Conservation (phyloP, 2,113 vertebrate species). For the Pelusios castaneus region DNA sequence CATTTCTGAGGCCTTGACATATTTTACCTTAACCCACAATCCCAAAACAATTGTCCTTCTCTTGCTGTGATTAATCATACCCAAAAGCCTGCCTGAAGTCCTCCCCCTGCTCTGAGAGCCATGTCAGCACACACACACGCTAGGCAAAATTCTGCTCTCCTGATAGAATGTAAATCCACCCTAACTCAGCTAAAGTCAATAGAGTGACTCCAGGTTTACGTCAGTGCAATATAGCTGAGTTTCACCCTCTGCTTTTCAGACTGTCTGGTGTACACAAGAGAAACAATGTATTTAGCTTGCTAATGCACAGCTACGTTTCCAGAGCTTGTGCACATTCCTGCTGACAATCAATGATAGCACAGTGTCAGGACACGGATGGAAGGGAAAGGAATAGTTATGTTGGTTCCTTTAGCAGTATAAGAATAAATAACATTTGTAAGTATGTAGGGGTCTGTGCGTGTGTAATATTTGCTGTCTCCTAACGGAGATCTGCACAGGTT, state of each 20-base stretch:
- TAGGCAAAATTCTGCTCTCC: neutral
- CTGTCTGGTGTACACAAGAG: neutral
- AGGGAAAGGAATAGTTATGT: neutral
- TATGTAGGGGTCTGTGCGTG: neutral
- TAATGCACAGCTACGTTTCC: neutral
- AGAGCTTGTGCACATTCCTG: neutral
- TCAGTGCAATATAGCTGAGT: neutral
- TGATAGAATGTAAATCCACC: neutral
- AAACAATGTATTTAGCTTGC: neutral
- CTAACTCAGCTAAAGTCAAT: neutral
- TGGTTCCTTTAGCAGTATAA: neutral
- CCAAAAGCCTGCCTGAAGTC: neutral
- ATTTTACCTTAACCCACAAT: neutral
- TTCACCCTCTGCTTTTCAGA: neutral
- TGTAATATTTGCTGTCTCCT: neutral
- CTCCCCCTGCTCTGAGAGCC: neutral
- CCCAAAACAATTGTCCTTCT: neutral
- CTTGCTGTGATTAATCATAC: neutral
- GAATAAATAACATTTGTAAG: neutral
- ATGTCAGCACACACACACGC: neutral
- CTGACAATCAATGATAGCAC: neutral
- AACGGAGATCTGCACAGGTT: neutral
- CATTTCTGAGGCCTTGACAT: fast-evolving
- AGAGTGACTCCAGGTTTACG: neutral
- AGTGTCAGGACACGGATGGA: neutral